phyloP scores from a whole-genome alignment of 2,888 invertebrate genomes.

The Monopis laevigella region DNA sequence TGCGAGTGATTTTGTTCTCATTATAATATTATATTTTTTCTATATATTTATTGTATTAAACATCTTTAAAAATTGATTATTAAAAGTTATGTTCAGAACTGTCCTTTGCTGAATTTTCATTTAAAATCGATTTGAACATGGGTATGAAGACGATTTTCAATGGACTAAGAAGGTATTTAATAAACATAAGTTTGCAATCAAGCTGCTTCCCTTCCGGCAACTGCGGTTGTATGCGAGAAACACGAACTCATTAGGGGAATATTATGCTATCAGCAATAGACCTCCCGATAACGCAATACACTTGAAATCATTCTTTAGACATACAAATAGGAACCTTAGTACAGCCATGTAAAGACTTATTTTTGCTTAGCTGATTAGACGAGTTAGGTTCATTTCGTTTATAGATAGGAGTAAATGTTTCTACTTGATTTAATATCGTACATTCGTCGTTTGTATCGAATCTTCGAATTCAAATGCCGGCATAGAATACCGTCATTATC shows the following conservation, averaged over 20 bases:
- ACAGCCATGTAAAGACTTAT: neutral
- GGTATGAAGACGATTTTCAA: constrained; percentile 6
- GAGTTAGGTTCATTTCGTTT: constrained; percentile 5
- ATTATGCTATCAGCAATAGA: constrained; percentile 26
- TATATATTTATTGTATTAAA: no score
- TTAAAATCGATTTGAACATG: no score
- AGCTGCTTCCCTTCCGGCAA: constrained; percentile 18
- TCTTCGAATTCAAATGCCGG: constrained; percentile 16
- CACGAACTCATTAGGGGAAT: constrained; percentile 28
- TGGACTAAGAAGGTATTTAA: constrained; percentile 11
- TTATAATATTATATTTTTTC: no score
- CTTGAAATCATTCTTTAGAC: constrained; percentile 1
- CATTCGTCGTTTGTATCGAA: constrained; percentile 21
- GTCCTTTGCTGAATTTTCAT: no score
- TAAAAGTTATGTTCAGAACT: no score
- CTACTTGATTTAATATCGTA: constrained; percentile 23
- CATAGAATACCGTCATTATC: constrained; percentile 7
- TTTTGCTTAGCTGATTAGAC: neutral
- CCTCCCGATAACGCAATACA: constrained; percentile 20
- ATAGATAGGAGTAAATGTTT: constrained; percentile 19
- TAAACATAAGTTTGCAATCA: constrained; percentile 16
- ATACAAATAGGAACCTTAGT: constrained; percentile 9
- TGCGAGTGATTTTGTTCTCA: no score
- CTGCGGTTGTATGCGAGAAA: constrained; percentile 22
- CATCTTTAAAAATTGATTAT: no score